phyloP scores from a whole-genome alignment of 2,888 invertebrate species.

The Phyllotreta cruciferae region DNA sequence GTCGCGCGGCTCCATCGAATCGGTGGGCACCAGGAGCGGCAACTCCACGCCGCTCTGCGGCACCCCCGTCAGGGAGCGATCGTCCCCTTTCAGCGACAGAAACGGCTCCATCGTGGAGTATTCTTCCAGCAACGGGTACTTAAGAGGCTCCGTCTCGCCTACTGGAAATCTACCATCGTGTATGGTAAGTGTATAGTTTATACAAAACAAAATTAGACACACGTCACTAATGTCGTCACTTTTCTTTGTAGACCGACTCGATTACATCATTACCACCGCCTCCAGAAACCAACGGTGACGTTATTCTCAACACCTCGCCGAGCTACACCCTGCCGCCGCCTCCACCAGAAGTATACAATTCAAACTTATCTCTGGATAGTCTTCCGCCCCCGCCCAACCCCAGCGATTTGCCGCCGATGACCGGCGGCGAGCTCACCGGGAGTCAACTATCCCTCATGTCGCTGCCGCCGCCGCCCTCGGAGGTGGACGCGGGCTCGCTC shows the following conservation, averaged over 20 bases:
- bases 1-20: conserved; percentile 61
- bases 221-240: too few species aligned
- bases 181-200: too few species aligned
- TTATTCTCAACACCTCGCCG: conserved; percentile 59
- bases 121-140: conserved; percentile 51
- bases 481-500: conserved; percentile 40
- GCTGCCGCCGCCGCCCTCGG: conserved; percentile 76
- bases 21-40: conserved; percentile 60
- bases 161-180: conserved; percentile 54
- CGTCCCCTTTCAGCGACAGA: conserved; percentile 58
- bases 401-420: conserved; percentile 63
- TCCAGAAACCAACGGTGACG: conserved; percentile 62
- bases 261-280: conserved; percentile 64
- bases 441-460: conserved; percentile 75
- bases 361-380: conserved; percentile 81
- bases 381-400: conserved; percentile 80
- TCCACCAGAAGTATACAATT: conserved; percentile 77
- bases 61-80: conserved; percentile 62
- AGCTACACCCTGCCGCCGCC: conserved; percentile 72
- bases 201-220: too few species aligned
- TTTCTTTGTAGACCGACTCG: conserved; percentile 67
- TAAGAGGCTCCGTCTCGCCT: conserved; percentile 50
- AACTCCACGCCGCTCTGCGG: conserved; percentile 60
- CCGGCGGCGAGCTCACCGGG: conserved; percentile 68
- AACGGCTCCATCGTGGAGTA: conserved; percentile 48